Base-by-base conservation (phyloP, 2,888 invertebrate species). In the Athrips mouffetella region DNA sequence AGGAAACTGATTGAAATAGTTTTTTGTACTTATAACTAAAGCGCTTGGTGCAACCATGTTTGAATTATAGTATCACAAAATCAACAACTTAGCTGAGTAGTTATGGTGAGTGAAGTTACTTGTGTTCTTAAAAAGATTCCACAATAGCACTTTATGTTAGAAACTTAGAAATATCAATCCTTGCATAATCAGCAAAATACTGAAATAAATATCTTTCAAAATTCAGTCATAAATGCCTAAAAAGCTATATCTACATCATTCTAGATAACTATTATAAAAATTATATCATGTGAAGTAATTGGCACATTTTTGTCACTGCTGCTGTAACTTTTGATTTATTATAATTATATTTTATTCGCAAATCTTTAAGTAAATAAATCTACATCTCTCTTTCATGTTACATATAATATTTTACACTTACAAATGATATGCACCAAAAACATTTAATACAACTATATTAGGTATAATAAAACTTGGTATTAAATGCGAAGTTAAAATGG, bases 41-140 rank as follows among this genome's bases (percentile, higher is more conserved):
- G 59, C 59, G 61, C 53, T 54, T 53, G 60, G 60, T 58, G 46
- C 49, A 48, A 52, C 47, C 49, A 51, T 56, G 56, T 52, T 54
- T 47, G 33, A 11, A 10, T 25, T 45, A 25, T 27, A 46, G 41
- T 52, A 54, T 54, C 54, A 54, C 54, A 54, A 51, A 54, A 49
- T 35, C 42, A 29, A 47, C 45, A 54, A 50, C 50, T 50, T 40
- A 40, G 21, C n/a, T n/a, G n/a, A n/a, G n/a, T n/a, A n/a, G n/a
- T n/a, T n/a, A n/a, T n/a, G n/a, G n/a, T n/a, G n/a, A n/a, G n/a
- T n/a, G n/a, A n/a, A n/a, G n/a, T n/a, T n/a, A n/a, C n/a, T n/a
- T n/a, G n/a, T n/a, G n/a, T n/a, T n/a, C n/a, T n/a, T n/a, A n/a
- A n/a, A n/a, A n/a, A n/a, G n/a, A n/a, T n/a, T n/a, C n/a, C n/a